phyloP scores from a whole-genome alignment of 2,113 vertebrate genomes.

The Rhombomys opimus region DNA sequence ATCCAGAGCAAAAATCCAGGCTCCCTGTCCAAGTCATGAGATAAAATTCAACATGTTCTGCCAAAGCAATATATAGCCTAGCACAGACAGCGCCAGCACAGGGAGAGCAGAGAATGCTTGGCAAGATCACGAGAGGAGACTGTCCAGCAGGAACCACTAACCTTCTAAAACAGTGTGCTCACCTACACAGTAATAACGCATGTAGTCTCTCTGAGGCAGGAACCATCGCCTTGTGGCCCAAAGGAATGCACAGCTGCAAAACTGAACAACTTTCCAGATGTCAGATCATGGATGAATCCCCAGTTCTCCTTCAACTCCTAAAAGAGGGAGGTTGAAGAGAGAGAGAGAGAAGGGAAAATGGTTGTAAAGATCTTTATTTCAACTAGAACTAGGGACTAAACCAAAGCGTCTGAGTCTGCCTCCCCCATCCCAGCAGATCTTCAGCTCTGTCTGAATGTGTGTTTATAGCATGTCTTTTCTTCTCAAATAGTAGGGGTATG shows the following conservation, averaged over 20 bases:
- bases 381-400: background rate
- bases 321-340: background rate
- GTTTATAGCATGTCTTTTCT: background rate
- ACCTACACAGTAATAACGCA: background rate
- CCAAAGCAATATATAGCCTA: slow-evolving; percentile 39
- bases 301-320: background rate
- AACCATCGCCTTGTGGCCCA: background rate
- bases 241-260: slow-evolving; percentile 50
- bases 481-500: background rate
- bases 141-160: slow-evolving; percentile 41
- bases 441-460: background rate
- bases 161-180: slow-evolving; percentile 28
- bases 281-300: background rate
- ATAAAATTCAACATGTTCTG: background rate
- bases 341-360: background rate
- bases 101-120: slow-evolving; percentile 14
- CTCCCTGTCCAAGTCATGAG: slow-evolving; percentile 33
- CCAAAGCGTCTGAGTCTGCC: background rate
- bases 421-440: background rate
- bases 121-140: slow-evolving; percentile 47
- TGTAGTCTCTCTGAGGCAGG: background rate
- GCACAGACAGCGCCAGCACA: slow-evolving; percentile 12
- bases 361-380: background rate
- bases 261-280: slow-evolving; percentile 45
- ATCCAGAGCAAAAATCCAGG: background rate